Conservation (phyloP, 2,797 vertebrate genomes). For the Graptemys geographica region DNA sequence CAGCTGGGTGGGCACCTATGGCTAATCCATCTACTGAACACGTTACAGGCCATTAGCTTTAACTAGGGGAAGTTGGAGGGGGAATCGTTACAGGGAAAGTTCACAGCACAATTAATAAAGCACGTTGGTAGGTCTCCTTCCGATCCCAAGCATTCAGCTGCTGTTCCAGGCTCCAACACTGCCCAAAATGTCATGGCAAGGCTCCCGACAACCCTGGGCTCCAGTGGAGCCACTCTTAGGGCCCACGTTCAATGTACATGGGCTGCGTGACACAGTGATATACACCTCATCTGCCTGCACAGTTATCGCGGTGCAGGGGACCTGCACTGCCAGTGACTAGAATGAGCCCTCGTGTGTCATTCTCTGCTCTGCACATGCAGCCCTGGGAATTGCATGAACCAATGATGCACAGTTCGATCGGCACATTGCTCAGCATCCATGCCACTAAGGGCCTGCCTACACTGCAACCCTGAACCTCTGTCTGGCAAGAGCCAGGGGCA, state of each 20-base stretch:
- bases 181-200: neutral
- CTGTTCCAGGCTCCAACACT: neutral
- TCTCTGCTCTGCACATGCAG: fast-evolving
- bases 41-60: slow-evolving; percentile 72
- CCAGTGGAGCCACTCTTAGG: neutral
- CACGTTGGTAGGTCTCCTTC: slow-evolving; percentile 62
- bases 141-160: neutral
- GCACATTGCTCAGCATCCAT: neutral
- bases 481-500: neutral
- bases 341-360: fast-evolving
- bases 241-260: neutral
- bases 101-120: slow-evolving; percentile 68
- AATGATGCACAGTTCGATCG: neutral
- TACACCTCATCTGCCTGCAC: neutral
- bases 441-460: neutral
- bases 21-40: slow-evolving; percentile 68
- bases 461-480: fast-evolving
- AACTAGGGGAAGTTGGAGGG: slow-evolving; percentile 61
- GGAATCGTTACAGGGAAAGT: slow-evolving; percentile 66
- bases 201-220: neutral
- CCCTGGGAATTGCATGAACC: fast-evolving
- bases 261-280: neutral
- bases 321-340: neutral
- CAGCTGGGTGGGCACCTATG: slow-evolving; percentile 23
- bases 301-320: neutral